Conservation (phyloP, 2,113 vertebrate genomes). For the Sitta europaea region DNA sequence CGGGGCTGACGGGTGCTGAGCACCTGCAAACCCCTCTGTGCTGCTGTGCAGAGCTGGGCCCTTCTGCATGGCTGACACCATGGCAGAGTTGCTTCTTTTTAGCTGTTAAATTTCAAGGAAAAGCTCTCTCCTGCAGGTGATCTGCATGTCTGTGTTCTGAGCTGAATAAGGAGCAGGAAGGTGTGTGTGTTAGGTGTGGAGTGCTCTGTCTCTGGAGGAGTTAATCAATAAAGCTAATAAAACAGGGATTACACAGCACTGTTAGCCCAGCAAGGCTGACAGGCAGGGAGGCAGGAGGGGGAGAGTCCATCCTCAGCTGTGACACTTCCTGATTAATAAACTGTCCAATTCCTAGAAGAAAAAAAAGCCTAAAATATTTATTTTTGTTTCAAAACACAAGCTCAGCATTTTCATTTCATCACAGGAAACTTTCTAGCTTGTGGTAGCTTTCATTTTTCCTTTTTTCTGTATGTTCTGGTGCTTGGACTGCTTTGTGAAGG, state of each 20-base stretch:
- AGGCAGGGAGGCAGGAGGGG: background rate
- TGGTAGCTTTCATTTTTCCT: background rate
- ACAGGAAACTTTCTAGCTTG: background rate
- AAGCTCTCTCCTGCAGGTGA: background rate
- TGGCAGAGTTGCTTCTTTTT: background rate
- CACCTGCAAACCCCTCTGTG: background rate
- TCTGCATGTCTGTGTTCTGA: background rate
- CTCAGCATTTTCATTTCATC: background rate
- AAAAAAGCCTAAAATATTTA: background rate
- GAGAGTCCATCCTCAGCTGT: background rate
- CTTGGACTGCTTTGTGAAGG: background rate
- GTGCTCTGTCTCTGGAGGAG: background rate
- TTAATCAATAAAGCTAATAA: background rate
- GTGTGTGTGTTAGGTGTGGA: background rate
- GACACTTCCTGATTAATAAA: background rate
- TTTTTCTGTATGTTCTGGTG: background rate
- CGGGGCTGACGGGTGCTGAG: rapidly evolving
- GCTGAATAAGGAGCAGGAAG: background rate
- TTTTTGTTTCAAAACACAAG: background rate
- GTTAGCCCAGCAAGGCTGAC: background rate
- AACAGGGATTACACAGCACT: background rate
- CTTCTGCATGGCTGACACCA: background rate
- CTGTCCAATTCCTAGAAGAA: rapidly evolving
- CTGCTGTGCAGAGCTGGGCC: rapidly evolving
- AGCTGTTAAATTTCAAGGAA: background rate